These are phyloP conservation scores for Dreissena rostriformis DNA, from an alignment of 1,140 invertebrate genomes.

Conservation along the genomic window DNA sequence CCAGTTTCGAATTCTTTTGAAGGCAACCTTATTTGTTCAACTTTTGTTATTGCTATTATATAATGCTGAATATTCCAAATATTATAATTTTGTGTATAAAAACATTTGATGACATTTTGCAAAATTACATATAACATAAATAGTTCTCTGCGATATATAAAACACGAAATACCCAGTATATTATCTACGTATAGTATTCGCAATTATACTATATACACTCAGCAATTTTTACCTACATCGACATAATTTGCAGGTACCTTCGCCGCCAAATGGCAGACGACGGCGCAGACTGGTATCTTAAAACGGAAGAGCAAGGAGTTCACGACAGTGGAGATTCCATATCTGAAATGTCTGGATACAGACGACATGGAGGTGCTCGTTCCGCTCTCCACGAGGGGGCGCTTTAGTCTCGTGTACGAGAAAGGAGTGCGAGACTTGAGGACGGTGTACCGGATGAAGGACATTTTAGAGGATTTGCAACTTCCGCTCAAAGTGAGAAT, in stretches of 20 bases:
- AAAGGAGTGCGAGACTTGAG: conserved; percentile 61
- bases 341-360: conserved; percentile 71
- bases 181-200: no score
- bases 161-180: no score
- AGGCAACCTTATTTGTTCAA: no score
- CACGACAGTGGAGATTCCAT: conserved; percentile 69
- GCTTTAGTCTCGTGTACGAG: conserved; percentile 74
- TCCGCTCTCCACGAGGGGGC: conserved; percentile 69
- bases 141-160: no score
- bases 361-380: conserved; percentile 70
- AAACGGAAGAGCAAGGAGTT: conserved; percentile 71
- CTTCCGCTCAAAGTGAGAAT: conserved; percentile 73
- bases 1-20: no score
- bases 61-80: no score
- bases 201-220: no score
- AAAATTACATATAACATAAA: no score
- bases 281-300: conserved; percentile 67
- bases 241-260: conserved; percentile 48
- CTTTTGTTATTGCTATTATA: no score
- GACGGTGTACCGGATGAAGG: conserved; percentile 74
- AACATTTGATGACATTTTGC: no score
- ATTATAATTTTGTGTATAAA: no score
- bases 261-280: conserved; percentile 72
- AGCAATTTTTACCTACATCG: no score
- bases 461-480: conserved; percentile 66